A percentile compares a stretch with the other conserved stretches of the same genome.
These are phyloP conservation scores for Lamellibrachia satsuma DNA, from an alignment of 2,888 invertebrate genomes.

Conservation along the genomic window DNA sequence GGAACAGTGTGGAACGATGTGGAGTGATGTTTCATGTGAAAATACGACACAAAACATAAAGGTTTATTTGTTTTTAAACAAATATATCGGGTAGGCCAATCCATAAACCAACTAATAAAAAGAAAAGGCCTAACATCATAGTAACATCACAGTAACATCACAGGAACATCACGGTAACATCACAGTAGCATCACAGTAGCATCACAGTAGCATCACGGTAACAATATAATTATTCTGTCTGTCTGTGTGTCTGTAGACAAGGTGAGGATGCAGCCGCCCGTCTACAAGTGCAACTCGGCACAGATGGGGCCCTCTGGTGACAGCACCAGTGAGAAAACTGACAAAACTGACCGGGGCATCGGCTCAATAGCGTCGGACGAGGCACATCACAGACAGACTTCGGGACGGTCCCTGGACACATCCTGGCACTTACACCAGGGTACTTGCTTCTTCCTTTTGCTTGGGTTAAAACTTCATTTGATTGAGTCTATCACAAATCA, in stretches of 20 bases:
- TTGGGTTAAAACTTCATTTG: background rate
- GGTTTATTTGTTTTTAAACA: too few relatives aligned
- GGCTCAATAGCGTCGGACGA: background rate
- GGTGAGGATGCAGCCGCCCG: background rate
- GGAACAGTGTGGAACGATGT: too few relatives aligned
- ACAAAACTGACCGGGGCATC: background rate
- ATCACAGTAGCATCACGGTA: too few relatives aligned
- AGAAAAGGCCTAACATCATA: too few relatives aligned
- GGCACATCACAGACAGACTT: background rate
- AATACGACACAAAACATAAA: too few relatives aligned
- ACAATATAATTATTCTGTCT: background rate
- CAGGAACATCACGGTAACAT: too few relatives aligned
- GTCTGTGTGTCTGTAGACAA: background rate
- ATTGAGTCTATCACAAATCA: too few relatives aligned
- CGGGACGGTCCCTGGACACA: background rate
- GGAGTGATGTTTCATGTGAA: too few relatives aligned
- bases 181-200: too few relatives aligned
- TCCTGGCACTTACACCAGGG: background rate
- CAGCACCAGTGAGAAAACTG: background rate
- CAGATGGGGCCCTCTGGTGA: constrained; percentile 13
- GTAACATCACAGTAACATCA: too few relatives aligned
- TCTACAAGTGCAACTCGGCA: background rate
- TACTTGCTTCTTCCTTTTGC: background rate
- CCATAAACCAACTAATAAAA: too few relatives aligned
- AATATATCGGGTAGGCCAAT: too few relatives aligned